Percentiles rank a stretch among this genome's conserved stretches.
These are phyloP conservation scores for Heterotilapia buettikoferi DNA, from an alignment of 2,113 vertebrate genomes.

Conservation along the genomic window DNA sequence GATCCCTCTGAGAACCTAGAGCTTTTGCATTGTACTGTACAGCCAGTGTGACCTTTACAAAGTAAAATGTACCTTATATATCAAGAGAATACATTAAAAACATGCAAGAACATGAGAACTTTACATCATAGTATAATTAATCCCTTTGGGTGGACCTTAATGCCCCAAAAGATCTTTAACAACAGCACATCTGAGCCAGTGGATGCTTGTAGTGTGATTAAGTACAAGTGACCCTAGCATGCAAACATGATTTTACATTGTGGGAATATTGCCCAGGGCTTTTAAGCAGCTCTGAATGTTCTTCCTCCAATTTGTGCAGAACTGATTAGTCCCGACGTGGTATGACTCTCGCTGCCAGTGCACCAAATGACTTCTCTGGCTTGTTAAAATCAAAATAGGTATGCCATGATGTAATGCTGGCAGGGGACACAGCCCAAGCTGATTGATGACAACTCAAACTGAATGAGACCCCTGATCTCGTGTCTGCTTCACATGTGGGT, in stretches of 20 bases:
- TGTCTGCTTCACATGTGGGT: conserved; percentile 46
- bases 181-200: background rate
- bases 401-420: conserved; percentile 56
- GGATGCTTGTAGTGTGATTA: conserved; percentile 8
- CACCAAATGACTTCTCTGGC: conserved; percentile 20
- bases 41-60: background rate
- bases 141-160: background rate
- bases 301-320: conserved; percentile 17
- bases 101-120: background rate
- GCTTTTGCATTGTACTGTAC: background rate
- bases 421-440: conserved; percentile 22
- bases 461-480: conserved; percentile 25
- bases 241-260: conserved; percentile 33
- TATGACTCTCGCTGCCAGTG: conserved; percentile 15
- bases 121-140: background rate
- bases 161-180: background rate
- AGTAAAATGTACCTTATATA: background rate
- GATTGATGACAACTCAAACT: conserved; percentile 48
- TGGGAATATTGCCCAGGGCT: conserved; percentile 6
- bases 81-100: background rate
- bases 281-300: conserved; percentile 36
- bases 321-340: conserved; percentile 35
- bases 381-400: conserved; percentile 44
- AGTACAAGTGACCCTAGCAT: conserved; percentile 14
- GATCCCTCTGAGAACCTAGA: background rate